Evolutionary conservation across 2,113 vertebrate genomes (phyloP).

Genomic region (Erythrolamprus reginae): DNA sequence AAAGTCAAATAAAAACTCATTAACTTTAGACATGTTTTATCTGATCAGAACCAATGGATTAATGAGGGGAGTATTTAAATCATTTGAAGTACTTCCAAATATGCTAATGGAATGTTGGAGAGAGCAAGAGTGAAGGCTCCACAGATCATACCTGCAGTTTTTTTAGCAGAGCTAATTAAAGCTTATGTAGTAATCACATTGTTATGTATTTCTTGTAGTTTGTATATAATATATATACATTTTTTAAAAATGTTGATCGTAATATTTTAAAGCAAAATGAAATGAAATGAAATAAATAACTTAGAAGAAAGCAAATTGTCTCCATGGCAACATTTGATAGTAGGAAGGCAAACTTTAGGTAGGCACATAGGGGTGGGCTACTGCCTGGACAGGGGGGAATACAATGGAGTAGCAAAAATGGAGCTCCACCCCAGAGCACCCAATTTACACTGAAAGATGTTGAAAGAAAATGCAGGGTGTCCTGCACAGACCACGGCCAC

Average conservation of each 20-base stretch:
- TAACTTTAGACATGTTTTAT: background rate
- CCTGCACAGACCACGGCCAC: too few species aligned
- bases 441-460: too few species aligned
- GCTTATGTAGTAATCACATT: background rate
- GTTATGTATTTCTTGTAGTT: background rate
- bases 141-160: background rate
- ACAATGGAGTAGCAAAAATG: too few species aligned
- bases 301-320: background rate
- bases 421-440: too few species aligned
- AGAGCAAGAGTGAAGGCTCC: background rate
- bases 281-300: background rate
- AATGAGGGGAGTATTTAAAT: background rate
- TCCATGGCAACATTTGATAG: background rate
- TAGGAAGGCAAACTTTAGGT: background rate
- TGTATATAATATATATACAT: background rate
- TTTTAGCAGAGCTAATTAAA: background rate
- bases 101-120: background rate
- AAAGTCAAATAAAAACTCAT: background rate
- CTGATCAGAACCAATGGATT: background rate
- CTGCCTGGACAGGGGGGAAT: too few species aligned
- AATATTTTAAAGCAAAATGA: background rate
- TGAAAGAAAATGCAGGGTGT: too few species aligned
- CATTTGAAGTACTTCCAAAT: background rate
- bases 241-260: background rate
- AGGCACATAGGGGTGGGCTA: too few species aligned